Conservation (phyloP, 2,797 vertebrate genomes). For the Gadopsis marmoratus region DNA sequence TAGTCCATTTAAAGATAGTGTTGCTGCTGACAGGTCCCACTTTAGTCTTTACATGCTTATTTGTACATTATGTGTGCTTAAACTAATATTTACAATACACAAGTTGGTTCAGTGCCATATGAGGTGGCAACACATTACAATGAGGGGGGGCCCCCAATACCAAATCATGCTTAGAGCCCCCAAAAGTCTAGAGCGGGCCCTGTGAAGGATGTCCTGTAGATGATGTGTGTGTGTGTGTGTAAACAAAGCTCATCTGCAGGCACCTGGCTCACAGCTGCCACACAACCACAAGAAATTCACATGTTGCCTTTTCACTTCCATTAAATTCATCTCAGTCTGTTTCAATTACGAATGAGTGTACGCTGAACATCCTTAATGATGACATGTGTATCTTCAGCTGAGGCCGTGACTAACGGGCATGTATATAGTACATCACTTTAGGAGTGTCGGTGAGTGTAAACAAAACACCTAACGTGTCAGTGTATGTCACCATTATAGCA, state of each 20-base stretch:
- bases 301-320: neutral
- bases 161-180: no score
- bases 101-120: no score
- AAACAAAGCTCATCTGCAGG: neutral
- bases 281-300: neutral
- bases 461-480: constrained; percentile 6
- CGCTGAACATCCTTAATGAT: neutral
- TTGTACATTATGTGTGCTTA: no score
- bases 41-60: no score
- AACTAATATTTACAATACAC: no score
- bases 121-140: no score
- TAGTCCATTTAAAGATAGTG: no score
- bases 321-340: neutral
- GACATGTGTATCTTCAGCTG: neutral
- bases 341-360: neutral
- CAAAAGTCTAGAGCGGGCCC: no score
- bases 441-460: neutral
- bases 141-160: no score
- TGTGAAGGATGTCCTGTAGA: no score
- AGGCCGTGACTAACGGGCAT: neutral
- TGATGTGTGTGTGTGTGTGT: no score
- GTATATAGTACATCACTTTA: neutral
- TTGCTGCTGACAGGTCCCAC: no score
- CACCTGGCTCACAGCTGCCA: neutral
- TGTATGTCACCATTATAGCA: constrained; percentile 5